Base-by-base conservation (phyloP, 2,888 invertebrate genomes). In the Cheiracanthium punctorium region DNA sequence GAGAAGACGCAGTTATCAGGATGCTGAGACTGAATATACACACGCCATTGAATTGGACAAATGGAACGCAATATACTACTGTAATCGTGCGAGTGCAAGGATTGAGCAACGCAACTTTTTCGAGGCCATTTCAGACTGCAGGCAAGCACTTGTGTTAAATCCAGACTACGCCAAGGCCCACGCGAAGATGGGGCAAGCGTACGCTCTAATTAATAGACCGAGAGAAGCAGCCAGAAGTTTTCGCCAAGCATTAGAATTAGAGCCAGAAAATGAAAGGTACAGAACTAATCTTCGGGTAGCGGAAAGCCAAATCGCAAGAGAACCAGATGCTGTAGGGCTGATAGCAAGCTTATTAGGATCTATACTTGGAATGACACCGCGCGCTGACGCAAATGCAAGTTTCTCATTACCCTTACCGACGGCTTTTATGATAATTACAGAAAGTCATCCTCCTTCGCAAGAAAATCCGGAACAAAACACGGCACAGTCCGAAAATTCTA, bases 31-130 rank as follows among this genome's bases (percentile, higher is more conserved):
- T 48, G 92, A 91, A 87, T 93, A 93, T 92, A 93, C 91, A 89
- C 95, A 96, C 90, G 98, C 99, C 10, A 96, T 99, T 89, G 94
- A 95, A 90, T 93, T 97, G 80, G 96, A 98, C 91, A 95, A 95
- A 29, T 94, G 94, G 88, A 98, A 98, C 93, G 95, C 98, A 0
- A 96, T 99, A 37, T 99, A 96, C 92, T 99, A 96, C 92, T 98
- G 98, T 92, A 99, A 99, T 91, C 93, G 99, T 89, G 99, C 99
- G 64, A 99, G 99, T 0, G 98, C 98, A 0, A 95, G 96, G 91
- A 98, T 96, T 91, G 97, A 97, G 91, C 92, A 98, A 89, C 95
- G 95, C 65, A 95, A 96, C 90, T 95, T 96, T 90, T 94, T 95
- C 80, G 94, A 94, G 86, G 97, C 98, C 10, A 95, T 99, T 74